Percentiles rank a stretch among this genome's conserved stretches.
Conservation (phyloP, 2,113 vertebrate species). For the Spea bombifrons region DNA sequence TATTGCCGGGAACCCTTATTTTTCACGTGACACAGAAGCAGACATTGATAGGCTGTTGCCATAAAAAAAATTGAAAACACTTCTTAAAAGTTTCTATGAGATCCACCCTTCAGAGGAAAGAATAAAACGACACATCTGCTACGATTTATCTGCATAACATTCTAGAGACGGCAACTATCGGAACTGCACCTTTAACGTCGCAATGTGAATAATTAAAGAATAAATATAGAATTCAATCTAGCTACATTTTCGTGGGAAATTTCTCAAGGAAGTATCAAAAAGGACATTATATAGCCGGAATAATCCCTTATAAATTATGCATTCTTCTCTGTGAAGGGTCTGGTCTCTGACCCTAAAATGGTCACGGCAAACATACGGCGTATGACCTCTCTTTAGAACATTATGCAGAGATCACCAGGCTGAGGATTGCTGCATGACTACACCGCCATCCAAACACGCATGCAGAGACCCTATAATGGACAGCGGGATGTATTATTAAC, state of each 20-base stretch:
- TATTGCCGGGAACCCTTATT: too few species aligned
- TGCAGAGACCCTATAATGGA: constrained; percentile 72
- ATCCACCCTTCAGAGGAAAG: too few species aligned
- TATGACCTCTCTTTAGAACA: constrained; percentile 50
- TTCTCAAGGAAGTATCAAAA: constrained; percentile 39
- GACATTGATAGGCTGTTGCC: too few species aligned
- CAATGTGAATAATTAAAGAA: too few species aligned
- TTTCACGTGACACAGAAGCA: too few species aligned
- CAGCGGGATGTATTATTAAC: constrained; percentile 75
- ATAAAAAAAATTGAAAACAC: too few species aligned
- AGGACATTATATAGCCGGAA: constrained; percentile 34
- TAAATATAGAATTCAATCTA: too few species aligned
- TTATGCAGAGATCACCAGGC: constrained; percentile 56
- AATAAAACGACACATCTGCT: too few species aligned
- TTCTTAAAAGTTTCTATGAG: too few species aligned
- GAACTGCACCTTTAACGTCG: too few species aligned
- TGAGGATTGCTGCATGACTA: constrained; percentile 58
- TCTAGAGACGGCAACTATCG: too few species aligned
- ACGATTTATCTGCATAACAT: too few species aligned
- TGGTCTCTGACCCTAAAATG: constrained; percentile 57
- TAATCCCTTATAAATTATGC: constrained; percentile 56
- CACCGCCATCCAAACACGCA: constrained; percentile 54
- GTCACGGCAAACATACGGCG: constrained; percentile 50
- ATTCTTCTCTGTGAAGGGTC: constrained; percentile 51
- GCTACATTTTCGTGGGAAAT: not conserved